Evolutionary conservation across 2,888 invertebrate genomes (phyloP).

Genomic region (Caprella mutica): DNA sequence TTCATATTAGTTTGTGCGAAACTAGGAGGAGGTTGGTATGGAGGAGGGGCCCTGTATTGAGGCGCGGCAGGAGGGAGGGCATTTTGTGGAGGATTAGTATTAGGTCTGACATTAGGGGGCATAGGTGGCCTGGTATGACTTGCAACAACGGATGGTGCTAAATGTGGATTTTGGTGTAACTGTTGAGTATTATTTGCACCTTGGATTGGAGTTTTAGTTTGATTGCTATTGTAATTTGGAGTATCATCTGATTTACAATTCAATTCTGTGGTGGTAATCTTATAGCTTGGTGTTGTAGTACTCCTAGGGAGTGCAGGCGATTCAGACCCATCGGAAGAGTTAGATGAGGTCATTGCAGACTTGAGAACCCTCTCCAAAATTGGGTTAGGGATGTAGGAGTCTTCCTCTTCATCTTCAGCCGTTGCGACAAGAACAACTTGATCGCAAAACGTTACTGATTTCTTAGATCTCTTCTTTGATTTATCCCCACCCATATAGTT

Average conservation of each 20-base stretch:
- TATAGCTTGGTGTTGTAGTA: too few species aligned
- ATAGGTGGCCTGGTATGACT: not conserved
- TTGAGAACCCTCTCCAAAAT: constrained; percentile 73
- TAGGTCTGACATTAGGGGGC: not conserved
- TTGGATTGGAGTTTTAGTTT: too few species aligned
- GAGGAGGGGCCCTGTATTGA: constrained; percentile 24
- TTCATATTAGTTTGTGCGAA: constrained; percentile 5
- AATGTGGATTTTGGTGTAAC: too few species aligned
- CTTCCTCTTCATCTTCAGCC: constrained; percentile 81
- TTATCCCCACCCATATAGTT: constrained; percentile 45
- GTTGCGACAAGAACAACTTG: constrained; percentile 86
- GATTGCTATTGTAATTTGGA: too few species aligned
- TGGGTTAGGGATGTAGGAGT: constrained; percentile 80
- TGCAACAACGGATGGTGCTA: too few species aligned
- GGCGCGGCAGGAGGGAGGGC: not conserved
- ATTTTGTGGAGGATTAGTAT: not conserved
- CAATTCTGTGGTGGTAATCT: too few species aligned
- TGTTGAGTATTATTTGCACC: too few species aligned
- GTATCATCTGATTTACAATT: too few species aligned
- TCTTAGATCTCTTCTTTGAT: constrained; percentile 49
- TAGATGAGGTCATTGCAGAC: constrained; percentile 26
- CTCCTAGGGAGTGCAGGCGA: constrained; percentile 3
- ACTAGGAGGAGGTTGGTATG: constrained; percentile 32
- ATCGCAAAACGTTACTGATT: constrained; percentile 88
- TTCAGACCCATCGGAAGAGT: constrained; percentile 1